phyloP scores from a whole-genome alignment of 2,797 vertebrate species.

The Malurus splendens region DNA sequence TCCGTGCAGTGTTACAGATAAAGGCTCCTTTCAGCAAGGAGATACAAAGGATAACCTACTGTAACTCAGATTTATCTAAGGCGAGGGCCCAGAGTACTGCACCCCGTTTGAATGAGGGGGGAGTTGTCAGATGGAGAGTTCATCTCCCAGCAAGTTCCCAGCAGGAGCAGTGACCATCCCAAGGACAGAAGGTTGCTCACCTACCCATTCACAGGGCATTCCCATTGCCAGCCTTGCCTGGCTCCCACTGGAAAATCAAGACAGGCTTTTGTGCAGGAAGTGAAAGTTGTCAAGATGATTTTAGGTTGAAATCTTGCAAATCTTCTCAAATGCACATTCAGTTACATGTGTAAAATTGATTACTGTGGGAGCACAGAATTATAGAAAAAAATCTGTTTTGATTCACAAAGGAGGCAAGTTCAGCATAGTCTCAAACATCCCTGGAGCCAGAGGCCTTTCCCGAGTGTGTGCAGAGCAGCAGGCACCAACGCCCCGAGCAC shows the following conservation, averaged over 20 bases:
- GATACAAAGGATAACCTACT: not conserved
- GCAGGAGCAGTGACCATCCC: not conserved
- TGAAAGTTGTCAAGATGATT: not conserved
- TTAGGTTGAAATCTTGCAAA: not conserved
- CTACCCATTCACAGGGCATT: not conserved
- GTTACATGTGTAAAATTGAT: not conserved
- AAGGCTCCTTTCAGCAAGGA: not conserved
- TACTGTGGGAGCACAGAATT: not conserved
- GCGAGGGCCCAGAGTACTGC: not conserved
- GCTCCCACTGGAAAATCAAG: not conserved
- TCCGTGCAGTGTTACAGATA: not conserved
- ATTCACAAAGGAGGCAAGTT: not conserved
- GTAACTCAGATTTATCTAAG: not conserved
- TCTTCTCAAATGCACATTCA: not conserved
- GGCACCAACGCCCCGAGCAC: not conserved
- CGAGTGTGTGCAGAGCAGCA: rapidly evolving
- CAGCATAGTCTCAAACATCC: not conserved
- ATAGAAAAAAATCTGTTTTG: not conserved
- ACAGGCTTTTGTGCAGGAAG: not conserved
- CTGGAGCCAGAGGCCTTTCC: not conserved
- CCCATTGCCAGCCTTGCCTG: not conserved
- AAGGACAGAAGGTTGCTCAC: not conserved
- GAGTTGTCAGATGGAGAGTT: not conserved
- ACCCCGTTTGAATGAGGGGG: not conserved
- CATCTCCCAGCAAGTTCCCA: not conserved